These are phyloP conservation scores for Apeltes quadracus DNA, from an alignment of 2,113 vertebrate species.

Conservation along the genomic window DNA sequence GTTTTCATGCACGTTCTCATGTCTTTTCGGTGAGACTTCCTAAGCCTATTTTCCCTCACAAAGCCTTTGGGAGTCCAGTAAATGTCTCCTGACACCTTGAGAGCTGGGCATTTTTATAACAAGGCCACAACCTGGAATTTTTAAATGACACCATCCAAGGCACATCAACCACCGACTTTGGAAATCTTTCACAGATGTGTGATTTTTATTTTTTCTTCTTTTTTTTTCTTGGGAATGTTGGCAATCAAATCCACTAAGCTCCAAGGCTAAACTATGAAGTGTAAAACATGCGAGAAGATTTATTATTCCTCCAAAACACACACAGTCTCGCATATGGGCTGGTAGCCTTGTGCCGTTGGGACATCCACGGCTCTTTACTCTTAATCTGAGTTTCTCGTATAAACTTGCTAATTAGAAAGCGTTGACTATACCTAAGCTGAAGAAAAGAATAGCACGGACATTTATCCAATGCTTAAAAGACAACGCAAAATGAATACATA, in stretches of 20 bases:
- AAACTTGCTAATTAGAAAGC: slow-evolving; percentile 76
- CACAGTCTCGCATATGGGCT: slow-evolving; percentile 49
- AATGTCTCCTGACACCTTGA: slow-evolving; percentile 75
- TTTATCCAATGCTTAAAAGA: slow-evolving; percentile 76
- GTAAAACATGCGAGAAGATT: slow-evolving; percentile 72
- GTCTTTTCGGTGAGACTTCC: slow-evolving; percentile 61
- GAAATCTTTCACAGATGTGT: slow-evolving; percentile 79
- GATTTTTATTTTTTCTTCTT: slow-evolving; percentile 4
- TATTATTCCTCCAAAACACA: slow-evolving; percentile 70
- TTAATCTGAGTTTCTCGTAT: slow-evolving; percentile 64
- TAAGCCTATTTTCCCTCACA: slow-evolving; percentile 74
- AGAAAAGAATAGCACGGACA: slow-evolving; percentile 70
- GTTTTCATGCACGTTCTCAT: slow-evolving; percentile 78
- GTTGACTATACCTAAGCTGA: slow-evolving; percentile 63
- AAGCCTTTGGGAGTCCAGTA: slow-evolving; percentile 59
- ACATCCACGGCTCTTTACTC: slow-evolving; percentile 54
- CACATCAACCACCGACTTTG: slow-evolving; percentile 67
- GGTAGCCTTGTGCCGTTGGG: slow-evolving; percentile 53
- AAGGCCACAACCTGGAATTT: slow-evolving; percentile 65
- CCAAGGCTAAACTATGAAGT: slow-evolving; percentile 63
- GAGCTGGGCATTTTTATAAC: slow-evolving; percentile 60
- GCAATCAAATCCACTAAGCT: slow-evolving; percentile 57
- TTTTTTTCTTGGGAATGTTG: slow-evolving; percentile 43
- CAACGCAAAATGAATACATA: slow-evolving; percentile 71
- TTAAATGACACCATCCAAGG: slow-evolving; percentile 75